phyloP scores from a whole-genome alignment of 1,140 invertebrate species.

The Cotesia typhae region DNA sequence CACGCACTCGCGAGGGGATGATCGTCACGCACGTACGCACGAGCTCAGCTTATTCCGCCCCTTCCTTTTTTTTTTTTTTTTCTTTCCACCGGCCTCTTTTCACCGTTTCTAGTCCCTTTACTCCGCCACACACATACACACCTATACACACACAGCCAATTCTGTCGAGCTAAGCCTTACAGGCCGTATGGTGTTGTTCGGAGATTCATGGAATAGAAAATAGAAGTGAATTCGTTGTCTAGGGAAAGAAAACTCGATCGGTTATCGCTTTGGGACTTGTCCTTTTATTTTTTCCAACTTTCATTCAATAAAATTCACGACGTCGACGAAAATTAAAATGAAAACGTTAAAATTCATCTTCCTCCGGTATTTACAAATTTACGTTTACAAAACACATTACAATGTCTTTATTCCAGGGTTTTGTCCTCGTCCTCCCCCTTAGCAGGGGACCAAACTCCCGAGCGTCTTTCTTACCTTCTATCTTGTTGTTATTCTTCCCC shows the following conservation, averaged over 20 bases:
- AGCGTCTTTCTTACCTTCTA: too few relatives aligned
- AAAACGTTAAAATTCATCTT: not conserved
- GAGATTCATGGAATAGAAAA: constrained; percentile 12
- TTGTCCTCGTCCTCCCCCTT: not conserved
- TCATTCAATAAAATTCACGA: not conserved
- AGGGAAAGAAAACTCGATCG: constrained; percentile 10
- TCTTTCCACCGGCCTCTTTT: constrained; percentile 28
- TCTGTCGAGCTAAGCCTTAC: not conserved
- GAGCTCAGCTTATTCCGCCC: constrained; percentile 26
- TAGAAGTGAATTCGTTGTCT: constrained; percentile 5
- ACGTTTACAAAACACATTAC: too few relatives aligned
- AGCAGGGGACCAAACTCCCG: too few relatives aligned
- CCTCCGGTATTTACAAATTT: not conserved
- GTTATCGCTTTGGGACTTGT: constrained; percentile 18
- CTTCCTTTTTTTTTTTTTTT: not conserved
- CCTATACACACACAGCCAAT: not conserved
- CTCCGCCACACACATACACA: constrained; percentile 20
- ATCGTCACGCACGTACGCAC: constrained; percentile 43
- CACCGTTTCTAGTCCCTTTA: constrained; percentile 22
- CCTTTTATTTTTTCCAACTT: not conserved
- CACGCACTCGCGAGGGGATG: constrained; percentile 35
- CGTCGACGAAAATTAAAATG: not conserved
- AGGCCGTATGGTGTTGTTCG: not conserved
- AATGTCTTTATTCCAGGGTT: not conserved
- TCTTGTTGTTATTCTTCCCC: too few relatives aligned